Base-by-base conservation (phyloP, 2,113 vertebrate genomes). In the Heliornis fulica region DNA sequence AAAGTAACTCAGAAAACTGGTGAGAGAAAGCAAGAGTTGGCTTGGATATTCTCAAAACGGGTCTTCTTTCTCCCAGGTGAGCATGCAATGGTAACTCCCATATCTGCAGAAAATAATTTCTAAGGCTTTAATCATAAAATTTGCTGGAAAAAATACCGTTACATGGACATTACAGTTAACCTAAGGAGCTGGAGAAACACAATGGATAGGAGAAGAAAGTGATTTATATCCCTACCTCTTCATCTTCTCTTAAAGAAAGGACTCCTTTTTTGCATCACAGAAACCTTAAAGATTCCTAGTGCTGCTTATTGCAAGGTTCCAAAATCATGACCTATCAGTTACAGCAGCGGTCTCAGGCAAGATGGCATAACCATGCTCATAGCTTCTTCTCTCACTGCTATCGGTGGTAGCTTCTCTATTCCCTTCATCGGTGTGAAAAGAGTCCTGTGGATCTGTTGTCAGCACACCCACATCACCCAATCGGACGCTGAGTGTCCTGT, bases 31-130 rank as follows among this genome's bases (percentile, higher is more conserved):
- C 6, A 75, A 63, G 56, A 54, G 4, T 9, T 66, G 25, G 2
- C 13, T 48, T 45, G 18, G 2, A 2, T 85, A 16, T 70, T 85
- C 41, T 66, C 20, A 41, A 28, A 31, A 50, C 36, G 3, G 0
- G 7, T 66, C 22, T 46, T 71, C 5, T 3, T 75, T 79, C 45
- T 65, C 23, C 12, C 28, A 54, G 3, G 23, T 3, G 3, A 23
- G 8, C 2, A 16, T 20, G 9, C 20, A 77, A 17, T 3, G 0
- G 26, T 57, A 63, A 14, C 5, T 79, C 10, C 43, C 0, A 0
- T 29, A 57, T 17, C 31, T 7, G 10, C 66, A 94, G 14, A 71
- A 75, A 92, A 48, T 43, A 5, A 85, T 40, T 75, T 34, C 15
- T 59, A 61, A 50, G 6, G 1, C 9, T 79, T 63, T 46, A 71